Conservation (phyloP, 2,797 vertebrate species). For the Hydrocynus forskahlii region DNA sequence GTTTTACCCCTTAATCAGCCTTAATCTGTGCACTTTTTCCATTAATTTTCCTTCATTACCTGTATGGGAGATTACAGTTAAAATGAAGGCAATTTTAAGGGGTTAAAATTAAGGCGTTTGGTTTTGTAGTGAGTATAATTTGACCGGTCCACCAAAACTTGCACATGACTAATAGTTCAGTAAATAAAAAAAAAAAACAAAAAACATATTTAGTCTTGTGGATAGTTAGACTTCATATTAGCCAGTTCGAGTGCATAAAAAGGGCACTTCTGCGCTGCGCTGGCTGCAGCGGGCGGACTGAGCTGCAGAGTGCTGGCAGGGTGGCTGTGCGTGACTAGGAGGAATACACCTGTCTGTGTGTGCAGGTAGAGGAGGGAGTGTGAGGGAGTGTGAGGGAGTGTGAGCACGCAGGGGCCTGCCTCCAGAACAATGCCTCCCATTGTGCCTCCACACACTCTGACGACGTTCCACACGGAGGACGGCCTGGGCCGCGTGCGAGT, state of each 20-base stretch:
- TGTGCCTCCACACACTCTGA: conserved; percentile 82
- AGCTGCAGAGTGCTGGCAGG: conserved; percentile 72
- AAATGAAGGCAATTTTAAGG: no score
- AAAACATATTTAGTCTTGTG: no score
- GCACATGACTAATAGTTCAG: no score
- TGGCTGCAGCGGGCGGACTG: conserved; percentile 14
- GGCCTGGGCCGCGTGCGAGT: conserved; percentile 71
- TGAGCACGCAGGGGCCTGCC: conserved; percentile 87
- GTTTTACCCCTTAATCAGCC: no score
- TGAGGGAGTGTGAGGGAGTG: conserved; percentile 42
- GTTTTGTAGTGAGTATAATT: no score
- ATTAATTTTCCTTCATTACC: no score
- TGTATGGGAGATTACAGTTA: no score
- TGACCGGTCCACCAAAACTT: no score
- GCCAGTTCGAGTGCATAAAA: neutral
- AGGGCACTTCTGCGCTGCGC: conserved; percentile 1
- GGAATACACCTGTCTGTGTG: conserved; percentile 91
- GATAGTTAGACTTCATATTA: neutral
- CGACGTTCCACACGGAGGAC: conserved; percentile 75
- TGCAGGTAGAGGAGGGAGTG: conserved; percentile 76
- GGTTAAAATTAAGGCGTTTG: no score
- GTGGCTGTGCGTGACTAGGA: conserved; percentile 83
- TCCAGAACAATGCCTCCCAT: conserved; percentile 86
- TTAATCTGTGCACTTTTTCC: no score
- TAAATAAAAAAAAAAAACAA: no score